phyloP scores from a whole-genome alignment of 2,888 invertebrate genomes.

The Andricus quercusramuli region DNA sequence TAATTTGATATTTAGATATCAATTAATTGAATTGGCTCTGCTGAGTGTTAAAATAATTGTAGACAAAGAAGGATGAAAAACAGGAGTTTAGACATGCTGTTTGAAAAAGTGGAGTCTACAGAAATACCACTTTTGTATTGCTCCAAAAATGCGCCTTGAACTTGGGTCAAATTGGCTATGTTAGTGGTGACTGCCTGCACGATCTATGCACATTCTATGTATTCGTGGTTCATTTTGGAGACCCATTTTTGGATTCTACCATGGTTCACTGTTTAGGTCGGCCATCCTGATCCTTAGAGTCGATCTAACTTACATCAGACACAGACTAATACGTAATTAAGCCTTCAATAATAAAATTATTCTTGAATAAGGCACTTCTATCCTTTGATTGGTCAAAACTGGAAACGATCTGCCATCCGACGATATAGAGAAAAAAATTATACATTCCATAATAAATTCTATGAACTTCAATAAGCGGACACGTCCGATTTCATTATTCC shows the following conservation, averaged over 20 bases:
- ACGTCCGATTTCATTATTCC: neutral
- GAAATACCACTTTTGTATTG: neutral
- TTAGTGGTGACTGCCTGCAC: too few species aligned
- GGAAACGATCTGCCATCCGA: conserved; percentile 17
- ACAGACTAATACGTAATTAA: conserved; percentile 5
- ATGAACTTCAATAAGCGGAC: conserved; percentile 68
- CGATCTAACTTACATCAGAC: conserved; percentile 3
- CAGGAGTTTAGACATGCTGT: conserved; percentile 57
- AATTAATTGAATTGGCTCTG: conserved; percentile 75
- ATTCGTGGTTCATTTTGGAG: neutral
- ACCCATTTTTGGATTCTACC: neutral
- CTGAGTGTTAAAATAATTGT: conserved; percentile 72
- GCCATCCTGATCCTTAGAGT: conserved; percentile 4
- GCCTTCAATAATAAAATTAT: neutral
- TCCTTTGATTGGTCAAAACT: conserved; percentile 5
- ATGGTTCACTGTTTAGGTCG: neutral
- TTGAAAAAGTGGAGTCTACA: neutral
- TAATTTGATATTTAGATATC: conserved; percentile 75
- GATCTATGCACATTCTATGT: neutral
- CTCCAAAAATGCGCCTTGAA: too few species aligned
- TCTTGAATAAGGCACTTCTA: conserved; percentile 9
- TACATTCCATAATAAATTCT: conserved; percentile 89
- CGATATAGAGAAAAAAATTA: conserved; percentile 82
- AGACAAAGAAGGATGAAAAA: conserved; percentile 62
- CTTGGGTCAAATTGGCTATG: too few species aligned